phyloP scores from a whole-genome alignment of 2,888 invertebrate species.

The Pimpla rufipes region DNA sequence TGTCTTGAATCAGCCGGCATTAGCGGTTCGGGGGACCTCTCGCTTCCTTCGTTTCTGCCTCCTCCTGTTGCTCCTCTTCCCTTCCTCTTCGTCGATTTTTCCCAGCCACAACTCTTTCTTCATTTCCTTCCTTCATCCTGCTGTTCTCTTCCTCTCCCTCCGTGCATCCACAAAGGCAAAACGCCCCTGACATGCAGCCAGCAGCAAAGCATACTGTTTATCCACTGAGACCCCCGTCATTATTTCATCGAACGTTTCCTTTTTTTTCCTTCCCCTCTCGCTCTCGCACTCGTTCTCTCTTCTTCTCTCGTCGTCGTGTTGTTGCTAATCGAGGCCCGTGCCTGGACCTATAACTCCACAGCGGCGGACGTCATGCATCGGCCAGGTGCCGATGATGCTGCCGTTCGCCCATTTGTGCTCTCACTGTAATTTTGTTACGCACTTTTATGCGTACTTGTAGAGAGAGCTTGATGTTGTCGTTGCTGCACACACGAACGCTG shows the following conservation, averaged over 20 bases:
- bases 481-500: too few relatives aligned
- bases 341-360: slow-evolving; percentile 63
- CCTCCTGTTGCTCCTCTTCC: neutral
- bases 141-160: slow-evolving; percentile 36
- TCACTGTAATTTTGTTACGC: slow-evolving; percentile 10
- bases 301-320: slow-evolving; percentile 60
- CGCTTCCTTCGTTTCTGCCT: slow-evolving; percentile 45
- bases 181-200: slow-evolving; percentile 68
- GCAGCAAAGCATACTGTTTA: slow-evolving; percentile 79
- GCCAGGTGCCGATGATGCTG: slow-evolving; percentile 60
- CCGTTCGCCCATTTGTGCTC: slow-evolving; percentile 32
- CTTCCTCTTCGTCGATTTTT: slow-evolving; percentile 39
- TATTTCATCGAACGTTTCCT: slow-evolving; percentile 84
- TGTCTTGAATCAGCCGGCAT: slow-evolving; percentile 75
- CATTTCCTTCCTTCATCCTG: slow-evolving; percentile 35
- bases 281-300: slow-evolving; percentile 72
- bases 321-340: slow-evolving; percentile 71
- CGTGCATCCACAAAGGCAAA: slow-evolving; percentile 19
- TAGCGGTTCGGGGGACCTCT: slow-evolving; percentile 59
- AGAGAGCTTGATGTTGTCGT: neutral
- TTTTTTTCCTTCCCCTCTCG: slow-evolving; percentile 75
- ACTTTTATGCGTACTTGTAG: slow-evolving; percentile 9
- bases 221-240: slow-evolving; percentile 81
- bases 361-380: slow-evolving; percentile 1
- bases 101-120: slow-evolving; percentile 36